phyloP scores from a whole-genome alignment of 2,797 vertebrate species.

The Phrynocephalus vlangalii region DNA sequence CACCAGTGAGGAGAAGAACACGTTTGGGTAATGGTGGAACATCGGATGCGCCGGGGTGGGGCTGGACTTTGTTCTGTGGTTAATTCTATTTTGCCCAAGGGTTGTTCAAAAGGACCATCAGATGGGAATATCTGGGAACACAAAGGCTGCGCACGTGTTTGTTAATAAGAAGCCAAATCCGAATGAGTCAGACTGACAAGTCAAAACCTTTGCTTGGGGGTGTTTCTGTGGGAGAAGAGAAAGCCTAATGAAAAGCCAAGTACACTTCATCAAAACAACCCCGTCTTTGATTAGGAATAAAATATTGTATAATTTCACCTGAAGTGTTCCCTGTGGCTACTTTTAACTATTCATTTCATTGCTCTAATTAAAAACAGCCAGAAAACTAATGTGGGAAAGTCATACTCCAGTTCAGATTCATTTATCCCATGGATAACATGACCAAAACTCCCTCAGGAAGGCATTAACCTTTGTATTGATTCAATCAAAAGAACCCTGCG shows the following conservation, averaged over 20 bases:
- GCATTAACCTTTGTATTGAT: slow-evolving; percentile 60
- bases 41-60: too few relatives aligned
- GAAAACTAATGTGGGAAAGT: slow-evolving; percentile 46
- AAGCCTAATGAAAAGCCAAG: slow-evolving; percentile 23
- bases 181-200: slow-evolving; percentile 4
- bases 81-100: not conserved
- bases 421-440: slow-evolving; percentile 49
- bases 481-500: not conserved
- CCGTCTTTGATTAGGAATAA: slow-evolving; percentile 39
- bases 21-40: too few relatives aligned
- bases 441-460: slow-evolving; percentile 49
- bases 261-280: slow-evolving; percentile 23
- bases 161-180: not conserved
- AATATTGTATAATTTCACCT: slow-evolving; percentile 32
- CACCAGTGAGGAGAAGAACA: not conserved
- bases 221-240: not conserved
- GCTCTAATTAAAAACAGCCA: slow-evolving; percentile 35
- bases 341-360: slow-evolving; percentile 54
- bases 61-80: not conserved
- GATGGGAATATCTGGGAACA: not conserved
- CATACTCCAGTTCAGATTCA: slow-evolving; percentile 32
- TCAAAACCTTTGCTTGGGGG: slow-evolving; percentile 14
- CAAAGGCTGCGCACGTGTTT: slow-evolving; percentile 12
- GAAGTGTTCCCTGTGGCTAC: slow-evolving; percentile 35
- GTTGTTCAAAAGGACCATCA: not conserved